Base-by-base conservation (phyloP, 2,113 vertebrate genomes). In the Talpa occidentalis region DNA sequence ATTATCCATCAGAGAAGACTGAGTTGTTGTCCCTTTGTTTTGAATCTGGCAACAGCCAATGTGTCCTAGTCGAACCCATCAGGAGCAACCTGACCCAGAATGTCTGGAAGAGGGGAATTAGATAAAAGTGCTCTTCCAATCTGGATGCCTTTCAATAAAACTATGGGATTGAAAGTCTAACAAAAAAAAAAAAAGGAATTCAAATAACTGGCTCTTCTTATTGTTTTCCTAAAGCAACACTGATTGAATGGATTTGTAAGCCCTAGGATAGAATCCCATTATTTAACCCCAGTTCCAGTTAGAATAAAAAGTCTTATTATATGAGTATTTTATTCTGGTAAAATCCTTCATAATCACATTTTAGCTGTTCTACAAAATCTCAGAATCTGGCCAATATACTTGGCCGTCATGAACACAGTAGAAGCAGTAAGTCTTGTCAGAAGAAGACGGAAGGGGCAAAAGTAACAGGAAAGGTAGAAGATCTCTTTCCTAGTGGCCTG, bases 81-180 rank as follows among this genome's bases (percentile, higher is more conserved):
- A 79, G 54, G 49, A 96, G 87, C 79, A 90, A 72, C 35, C 44
- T 94, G 83, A 94, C 54, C 52, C 92, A 89, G 80, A 90, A 72
- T n/a, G 62, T 26, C 90, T 89, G 16, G 54, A 56, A 94, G 47
- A 93, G 24, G 14, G 6, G n/a, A 95, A 76, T 84, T 60, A 77
- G 35, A 35, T 47, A 56, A 76, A 93, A 89, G 54, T 80, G 44
- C 14, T 80, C 16, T 60, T 69, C 87, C 44, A 84, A 69, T 49
- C 54, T 67, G 69, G n/a, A 10, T 60, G 9, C 54, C 77, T 86
- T 80, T 91, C 89, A 93, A 78, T 88, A 88, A 93, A 12, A 15
- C 60, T 86, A 91, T 42, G 54, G 3, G 92, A 84, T 93, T 88
- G 82, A 70, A 95, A 93, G 66, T 66, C 72, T 77, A 81, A 64